Percentiles rank a stretch among this genome's conserved stretches.
phyloP scores from a whole-genome alignment of 2,113 vertebrate species.

The Ceyx cyanopectus region DNA sequence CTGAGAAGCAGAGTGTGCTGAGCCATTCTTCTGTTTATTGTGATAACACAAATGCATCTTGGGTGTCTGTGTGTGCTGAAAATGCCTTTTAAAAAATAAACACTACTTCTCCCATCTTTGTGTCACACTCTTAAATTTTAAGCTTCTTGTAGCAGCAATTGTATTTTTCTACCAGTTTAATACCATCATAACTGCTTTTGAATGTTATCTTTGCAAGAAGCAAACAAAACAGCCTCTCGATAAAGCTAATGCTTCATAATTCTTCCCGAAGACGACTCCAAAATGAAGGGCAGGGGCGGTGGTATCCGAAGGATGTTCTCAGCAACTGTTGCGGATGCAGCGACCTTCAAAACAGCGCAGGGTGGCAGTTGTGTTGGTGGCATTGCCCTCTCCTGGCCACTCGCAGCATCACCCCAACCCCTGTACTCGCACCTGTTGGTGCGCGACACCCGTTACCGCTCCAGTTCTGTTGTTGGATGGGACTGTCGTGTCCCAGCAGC shows the following conservation, averaged over 20 bases:
- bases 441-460: neutral
- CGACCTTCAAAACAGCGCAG: neutral
- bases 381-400: constrained; percentile 74
- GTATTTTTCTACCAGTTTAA: neutral
- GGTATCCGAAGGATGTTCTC: neutral
- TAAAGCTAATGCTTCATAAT: rapidly evolving
- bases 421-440: neutral
- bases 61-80: neutral
- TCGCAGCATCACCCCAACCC: neutral
- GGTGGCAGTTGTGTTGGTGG: neutral
- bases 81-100: neutral
- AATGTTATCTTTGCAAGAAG: neutral
- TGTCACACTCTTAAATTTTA: neutral
- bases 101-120: neutral
- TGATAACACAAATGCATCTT: neutral
- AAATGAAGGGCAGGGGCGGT: neutral
- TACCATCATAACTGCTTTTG: neutral
- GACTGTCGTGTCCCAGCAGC: neutral
- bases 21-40: neutral
- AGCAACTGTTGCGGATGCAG: neutral
- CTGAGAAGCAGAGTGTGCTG: neutral
- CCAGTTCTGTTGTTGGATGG: neutral
- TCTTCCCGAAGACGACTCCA: neutral
- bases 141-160: neutral
- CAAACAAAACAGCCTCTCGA: neutral